A percentile compares a stretch with the other conserved stretches of the same genome.
Evolutionary conservation across 2,888 invertebrate species (phyloP).

Genomic region (Allacma fusca): DNA sequence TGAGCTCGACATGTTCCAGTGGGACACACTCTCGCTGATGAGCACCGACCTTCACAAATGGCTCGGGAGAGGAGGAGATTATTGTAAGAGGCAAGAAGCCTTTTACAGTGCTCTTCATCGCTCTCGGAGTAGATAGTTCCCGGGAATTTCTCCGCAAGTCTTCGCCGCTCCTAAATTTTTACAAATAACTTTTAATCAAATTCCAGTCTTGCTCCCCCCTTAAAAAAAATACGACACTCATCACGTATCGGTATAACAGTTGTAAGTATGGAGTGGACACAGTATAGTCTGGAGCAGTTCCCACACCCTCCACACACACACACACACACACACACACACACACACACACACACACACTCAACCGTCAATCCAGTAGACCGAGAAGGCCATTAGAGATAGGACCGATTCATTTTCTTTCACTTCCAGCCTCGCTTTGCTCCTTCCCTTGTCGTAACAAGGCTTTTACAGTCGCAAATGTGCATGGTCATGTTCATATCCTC

Average conservation of each 20-base stretch:
- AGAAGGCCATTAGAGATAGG: background rate
- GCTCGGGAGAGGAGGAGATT: constrained; percentile 79
- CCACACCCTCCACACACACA: background rate
- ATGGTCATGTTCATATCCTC: background rate
- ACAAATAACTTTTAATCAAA: background rate
- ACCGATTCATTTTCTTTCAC: background rate
- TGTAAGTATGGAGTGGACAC: too few species aligned
- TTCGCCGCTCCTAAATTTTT: constrained; percentile 75
- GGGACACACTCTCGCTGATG: constrained; percentile 84
- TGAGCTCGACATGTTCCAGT: constrained; percentile 73
- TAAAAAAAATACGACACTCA: too few species aligned
- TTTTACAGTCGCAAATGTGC: background rate
- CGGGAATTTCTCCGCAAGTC: constrained; percentile 84
- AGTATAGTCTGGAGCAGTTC: too few species aligned
- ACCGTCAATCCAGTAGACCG: background rate
- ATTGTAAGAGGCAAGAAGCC: constrained; percentile 84
- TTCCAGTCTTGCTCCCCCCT: too few species aligned
- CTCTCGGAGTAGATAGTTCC: constrained; percentile 76
- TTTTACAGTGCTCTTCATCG: constrained; percentile 78
- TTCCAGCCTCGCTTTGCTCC: background rate
- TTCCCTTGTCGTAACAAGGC: background rate
- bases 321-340: background rate
- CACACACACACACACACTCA: background rate
- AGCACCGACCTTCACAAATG: constrained; percentile 87
- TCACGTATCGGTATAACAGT: too few species aligned